Base-by-base conservation (phyloP, 2,113 vertebrate genomes). In the Zeus faber region DNA sequence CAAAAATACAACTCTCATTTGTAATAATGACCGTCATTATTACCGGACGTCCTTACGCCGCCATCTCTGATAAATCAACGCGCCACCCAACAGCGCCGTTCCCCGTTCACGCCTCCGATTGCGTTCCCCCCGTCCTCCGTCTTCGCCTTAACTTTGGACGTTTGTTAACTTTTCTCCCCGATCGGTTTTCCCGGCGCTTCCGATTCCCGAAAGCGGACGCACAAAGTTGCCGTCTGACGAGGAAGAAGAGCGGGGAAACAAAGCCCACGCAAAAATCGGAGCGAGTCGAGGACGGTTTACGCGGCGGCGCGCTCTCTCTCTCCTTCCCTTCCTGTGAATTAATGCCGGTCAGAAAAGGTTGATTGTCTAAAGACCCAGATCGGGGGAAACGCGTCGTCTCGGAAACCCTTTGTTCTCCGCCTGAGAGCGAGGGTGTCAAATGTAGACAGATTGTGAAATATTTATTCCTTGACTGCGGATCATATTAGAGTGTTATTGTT, bases 371-470 rank as follows among this genome's bases (percentile, higher is more conserved):
- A 74, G 79, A 72, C 63, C 65, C 72, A 81, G 68, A 81, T 84
- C 76, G 50, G 63, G 62, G 63, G 62, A 76, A 76, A 85, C 85
- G 80, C 83, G 76, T 77, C 86, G 55, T 79, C 81, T 58, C 45
- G 58, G 61, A 87, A 74, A 74, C 54, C 62, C 84, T n/a, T 87
- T 88, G 82, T 87, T 87, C 74, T 80, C 65, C n/a, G 14, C 61
- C 61, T 75, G 71, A 77, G 84, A 86, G 71, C 76, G 84, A 86
- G 83, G 79, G 72, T 87, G 85, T 87, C 85, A 84, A 75, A 80
- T 78, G 77, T 82, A 83, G 85, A 89, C 85, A 85, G 75, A 87
- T 82, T 40, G 80, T 87, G 75, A 88, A 87, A 88, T 89, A 88
- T 89, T 89, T 84, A 91, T 87, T 81, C 72, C 73, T 67, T 76